phyloP scores from a whole-genome alignment of 2,888 invertebrate genomes.

The Eupsilia transversa region DNA sequence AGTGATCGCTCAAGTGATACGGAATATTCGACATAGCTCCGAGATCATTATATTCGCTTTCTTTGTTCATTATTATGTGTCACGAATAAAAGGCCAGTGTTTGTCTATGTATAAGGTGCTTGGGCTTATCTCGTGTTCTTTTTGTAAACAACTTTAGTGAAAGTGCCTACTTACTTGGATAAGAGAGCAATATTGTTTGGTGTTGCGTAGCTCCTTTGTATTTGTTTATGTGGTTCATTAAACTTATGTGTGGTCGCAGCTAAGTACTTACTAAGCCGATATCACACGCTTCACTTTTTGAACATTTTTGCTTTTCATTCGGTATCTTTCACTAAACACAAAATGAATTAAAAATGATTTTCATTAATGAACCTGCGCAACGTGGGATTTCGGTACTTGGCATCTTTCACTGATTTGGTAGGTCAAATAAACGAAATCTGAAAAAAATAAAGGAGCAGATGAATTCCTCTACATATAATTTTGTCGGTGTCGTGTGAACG shows the following conservation, averaged over 20 bases:
- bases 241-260: not conserved
- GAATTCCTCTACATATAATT: not conserved
- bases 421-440: not conserved
- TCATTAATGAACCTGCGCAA: not conserved
- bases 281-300: not conserved
- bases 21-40: constrained; percentile 79
- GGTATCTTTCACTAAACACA: not conserved
- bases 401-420: not conserved
- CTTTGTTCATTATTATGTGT: constrained; percentile 69
- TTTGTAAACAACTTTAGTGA: constrained; percentile 49
- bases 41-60: constrained; percentile 69
- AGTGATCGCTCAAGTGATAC: constrained; percentile 78
- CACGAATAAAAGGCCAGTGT: constrained; percentile 60
- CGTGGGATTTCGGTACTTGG: not conserved
- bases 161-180: constrained; percentile 26
- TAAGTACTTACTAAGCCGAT: not conserved
- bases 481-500: not conserved
- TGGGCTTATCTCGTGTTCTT: constrained; percentile 42
- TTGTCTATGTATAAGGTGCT: constrained; percentile 41
- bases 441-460: not conserved
- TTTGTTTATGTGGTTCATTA: constrained; percentile 7
- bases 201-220: constrained; percentile 9
- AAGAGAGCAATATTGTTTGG: constrained; percentile 11
- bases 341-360: not conserved
- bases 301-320: not conserved